Conservation (phyloP, 1,140 invertebrate genomes). For the Magallana angulata region DNA sequence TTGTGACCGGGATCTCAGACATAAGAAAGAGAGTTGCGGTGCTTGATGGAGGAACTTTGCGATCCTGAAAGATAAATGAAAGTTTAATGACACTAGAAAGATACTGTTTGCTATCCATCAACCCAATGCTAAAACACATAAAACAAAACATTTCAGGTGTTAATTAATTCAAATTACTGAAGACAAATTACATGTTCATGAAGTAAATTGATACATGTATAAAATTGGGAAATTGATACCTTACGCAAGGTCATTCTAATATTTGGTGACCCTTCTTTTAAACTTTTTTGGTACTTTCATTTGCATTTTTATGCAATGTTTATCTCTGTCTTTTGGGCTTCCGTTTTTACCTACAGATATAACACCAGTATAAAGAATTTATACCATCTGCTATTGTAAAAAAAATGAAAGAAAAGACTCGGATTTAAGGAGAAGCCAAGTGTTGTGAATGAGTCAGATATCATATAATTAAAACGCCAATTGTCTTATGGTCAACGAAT, state of each 20-base stretch:
- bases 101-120: neutral
- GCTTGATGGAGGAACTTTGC: conserved; percentile 1
- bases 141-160: neutral
- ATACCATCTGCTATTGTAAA: neutral
- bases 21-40: neutral
- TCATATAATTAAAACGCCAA: conserved; percentile 12
- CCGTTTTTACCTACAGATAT: too few relatives aligned
- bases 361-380: too few relatives aligned
- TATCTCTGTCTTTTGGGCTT: too few relatives aligned
- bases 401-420: too few relatives aligned
- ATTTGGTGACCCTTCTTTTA: too few relatives aligned
- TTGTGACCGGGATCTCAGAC: neutral
- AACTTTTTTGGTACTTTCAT: too few relatives aligned
- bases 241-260: too few relatives aligned
- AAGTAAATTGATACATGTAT: too few relatives aligned
- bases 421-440: neutral
- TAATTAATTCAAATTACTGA: too few relatives aligned
- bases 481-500: conserved; percentile 43
- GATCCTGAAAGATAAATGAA: neutral
- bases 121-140: neutral
- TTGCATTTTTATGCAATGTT: too few relatives aligned
- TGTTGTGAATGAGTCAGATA: neutral
- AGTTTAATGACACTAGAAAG: neutral
- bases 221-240: too few relatives aligned
- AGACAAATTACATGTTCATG: too few relatives aligned